Conservation (phyloP, 2,888 invertebrate genomes). For the Mimumesa dahlbomi region DNA sequence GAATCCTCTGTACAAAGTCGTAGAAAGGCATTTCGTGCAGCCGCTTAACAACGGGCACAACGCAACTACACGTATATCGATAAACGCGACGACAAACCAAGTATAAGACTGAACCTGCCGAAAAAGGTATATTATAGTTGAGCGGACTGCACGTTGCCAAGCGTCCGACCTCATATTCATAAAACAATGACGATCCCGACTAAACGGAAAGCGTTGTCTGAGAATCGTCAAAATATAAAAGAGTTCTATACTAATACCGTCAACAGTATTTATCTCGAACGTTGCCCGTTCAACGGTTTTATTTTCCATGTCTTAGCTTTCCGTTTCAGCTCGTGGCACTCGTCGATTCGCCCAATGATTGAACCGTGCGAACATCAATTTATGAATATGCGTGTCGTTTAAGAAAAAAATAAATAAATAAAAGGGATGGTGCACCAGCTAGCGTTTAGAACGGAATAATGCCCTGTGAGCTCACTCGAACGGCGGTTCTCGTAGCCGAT, state of each 20-base stretch:
- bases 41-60: constrained; percentile 67
- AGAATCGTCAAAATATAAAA: constrained; percentile 28
- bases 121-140: constrained; percentile 64
- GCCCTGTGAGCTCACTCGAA: constrained; percentile 69
- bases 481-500: constrained; percentile 64
- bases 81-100: constrained; percentile 66
- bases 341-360: constrained; percentile 50
- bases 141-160: constrained; percentile 61
- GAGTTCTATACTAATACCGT: constrained; percentile 2
- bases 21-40: constrained; percentile 54
- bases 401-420: constrained; percentile 13
- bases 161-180: constrained; percentile 61
- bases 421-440: constrained; percentile 63
- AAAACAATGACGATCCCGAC: constrained; percentile 53
- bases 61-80: constrained; percentile 61
- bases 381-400: constrained; percentile 63
- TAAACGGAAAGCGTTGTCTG: constrained; percentile 57
- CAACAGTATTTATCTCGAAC: constrained; percentile 25
- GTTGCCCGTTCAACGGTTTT: constrained; percentile 10
- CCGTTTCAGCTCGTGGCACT: constrained; percentile 52
- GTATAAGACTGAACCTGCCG: constrained; percentile 78
- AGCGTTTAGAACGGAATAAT: constrained; percentile 68
- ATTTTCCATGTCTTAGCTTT: constrained; percentile 38
- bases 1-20: constrained; percentile 58
- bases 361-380: constrained; percentile 43